phyloP scores from a whole-genome alignment of 2,888 invertebrate genomes.

The Caenorhabditis japonica region DNA sequence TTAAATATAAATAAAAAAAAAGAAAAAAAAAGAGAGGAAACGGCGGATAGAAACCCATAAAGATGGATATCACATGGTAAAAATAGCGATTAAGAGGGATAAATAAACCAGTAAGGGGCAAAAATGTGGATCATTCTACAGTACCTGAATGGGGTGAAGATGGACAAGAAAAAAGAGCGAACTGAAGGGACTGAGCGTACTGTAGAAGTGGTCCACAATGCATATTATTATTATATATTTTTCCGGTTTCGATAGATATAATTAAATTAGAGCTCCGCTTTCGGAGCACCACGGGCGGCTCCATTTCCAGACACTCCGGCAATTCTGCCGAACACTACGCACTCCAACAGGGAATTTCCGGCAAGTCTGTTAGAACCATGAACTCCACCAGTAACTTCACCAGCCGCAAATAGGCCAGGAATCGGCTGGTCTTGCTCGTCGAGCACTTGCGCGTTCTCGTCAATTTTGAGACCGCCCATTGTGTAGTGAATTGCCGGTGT shows the following conservation, averaged over 20 bases:
- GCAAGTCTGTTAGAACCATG: conserved; percentile 76
- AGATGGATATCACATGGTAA: conserved; percentile 1
- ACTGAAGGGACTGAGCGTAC: conserved; percentile 37
- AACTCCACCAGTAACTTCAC: conserved; percentile 77
- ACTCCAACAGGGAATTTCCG: conserved; percentile 77
- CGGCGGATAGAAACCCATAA: too few species aligned
- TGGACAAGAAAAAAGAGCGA: conserved; percentile 12
- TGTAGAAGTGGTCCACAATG: conserved; percentile 33
- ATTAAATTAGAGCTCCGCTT: conserved; percentile 18
- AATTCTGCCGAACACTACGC: conserved; percentile 77
- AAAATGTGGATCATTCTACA: conserved; percentile 39
- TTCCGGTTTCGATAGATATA: neutral
- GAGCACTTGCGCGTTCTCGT: conserved; percentile 66
- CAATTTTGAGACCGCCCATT: conserved; percentile 77
- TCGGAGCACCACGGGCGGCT: conserved; percentile 1
- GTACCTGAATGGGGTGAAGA: conserved; percentile 8
- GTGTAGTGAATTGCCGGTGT: conserved; percentile 77
- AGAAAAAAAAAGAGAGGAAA: neutral
- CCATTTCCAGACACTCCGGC: conserved; percentile 63
- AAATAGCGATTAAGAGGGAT: conserved; percentile 2
- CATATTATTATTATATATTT: too few species aligned
- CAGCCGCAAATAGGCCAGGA: conserved; percentile 75
- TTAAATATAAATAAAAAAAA: conserved; percentile 1
- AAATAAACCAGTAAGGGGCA: conserved; percentile 23
- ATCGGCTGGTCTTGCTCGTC: conserved; percentile 71